These are phyloP conservation scores for Drosophila birchii DNA, from an alignment of 2,888 invertebrate species.

Conservation along the genomic window DNA sequence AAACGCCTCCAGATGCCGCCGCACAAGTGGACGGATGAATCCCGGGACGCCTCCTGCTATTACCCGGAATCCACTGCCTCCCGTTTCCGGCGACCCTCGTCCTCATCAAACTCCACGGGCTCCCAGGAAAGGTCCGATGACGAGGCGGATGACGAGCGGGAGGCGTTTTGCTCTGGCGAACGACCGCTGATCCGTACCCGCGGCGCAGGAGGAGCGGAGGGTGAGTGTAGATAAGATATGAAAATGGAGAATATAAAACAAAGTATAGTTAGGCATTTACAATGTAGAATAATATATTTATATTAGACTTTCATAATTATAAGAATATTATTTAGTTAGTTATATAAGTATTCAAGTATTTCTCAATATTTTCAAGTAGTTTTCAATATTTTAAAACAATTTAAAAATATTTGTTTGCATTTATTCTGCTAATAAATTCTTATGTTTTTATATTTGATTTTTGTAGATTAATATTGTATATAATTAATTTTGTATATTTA, in stretches of 20 bases:
- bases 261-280: background rate
- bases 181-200: conserved; percentile 61
- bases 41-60: conserved; percentile 69
- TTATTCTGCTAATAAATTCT: background rate
- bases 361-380: background rate
- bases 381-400: background rate
- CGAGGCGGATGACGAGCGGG: conserved; percentile 69
- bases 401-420: background rate
- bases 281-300: background rate
- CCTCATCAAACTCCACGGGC: conserved; percentile 45
- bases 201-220: conserved; percentile 8
- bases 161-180: conserved; percentile 61
- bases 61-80: conserved; percentile 51
- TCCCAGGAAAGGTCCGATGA: conserved; percentile 66
- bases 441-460: background rate
- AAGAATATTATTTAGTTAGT: background rate
- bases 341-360: background rate
- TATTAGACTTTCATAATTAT: background rate
- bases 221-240: conserved; percentile 21
- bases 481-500: too few relatives aligned
- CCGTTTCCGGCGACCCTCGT: conserved; percentile 28
- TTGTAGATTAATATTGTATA: background rate
- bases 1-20: conserved; percentile 56
- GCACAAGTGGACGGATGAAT: conserved; percentile 68
- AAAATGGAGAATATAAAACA: background rate